Base-by-base conservation (phyloP, 2,888 invertebrate genomes). In the Leptinotarsa rubiginosa region DNA sequence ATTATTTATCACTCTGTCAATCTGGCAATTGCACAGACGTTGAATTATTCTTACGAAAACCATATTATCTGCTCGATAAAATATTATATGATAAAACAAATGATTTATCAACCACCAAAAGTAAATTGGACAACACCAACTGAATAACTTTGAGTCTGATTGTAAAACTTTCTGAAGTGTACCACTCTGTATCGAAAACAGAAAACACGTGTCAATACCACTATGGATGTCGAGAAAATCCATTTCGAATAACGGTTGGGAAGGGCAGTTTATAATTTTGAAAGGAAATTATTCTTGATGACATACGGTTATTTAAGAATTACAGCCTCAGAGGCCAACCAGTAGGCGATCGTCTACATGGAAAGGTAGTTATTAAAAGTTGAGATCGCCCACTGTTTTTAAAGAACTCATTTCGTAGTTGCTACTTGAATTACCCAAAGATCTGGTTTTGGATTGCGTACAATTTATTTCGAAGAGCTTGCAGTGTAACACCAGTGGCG, bases 401-500 rank as follows among this genome's bases (percentile, higher is more conserved):
- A 83, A 84, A 86, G 86, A 86, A 85, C 85, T 85, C 85, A 86
- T 86, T 86, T 85, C 84, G 83, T 84, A 84, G 84, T 82, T 83
- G 87, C 87, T 86, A 86, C 87, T 86, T 85, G 87, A 86, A 80
- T 87, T 87, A 87, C 87, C 81, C 85, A 84, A 83, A 85, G 84
- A 86, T 85, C 87, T 86, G 86, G 86, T 86, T 86, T 80, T 77
- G 76, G 77, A 74, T 75, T 79, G 81, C 83, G 82, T 84, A 83
- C 83, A 85, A 82, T 84, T 85, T 84, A 81, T 83, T 82, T 78
- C 75, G 78, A 75, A 78, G 75, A 75, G 75, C 74, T 73, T 77
- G 77, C 77, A 71, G 75, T 80, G 73, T 79, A 78, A 70, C 74
- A 47, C 31, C 78, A 78, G 78, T 72, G 73, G 73, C 75, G 76